These are phyloP conservation scores for Pachliopta kotzebuea DNA, from an alignment of 2,888 invertebrate genomes.

Conservation along the genomic window DNA sequence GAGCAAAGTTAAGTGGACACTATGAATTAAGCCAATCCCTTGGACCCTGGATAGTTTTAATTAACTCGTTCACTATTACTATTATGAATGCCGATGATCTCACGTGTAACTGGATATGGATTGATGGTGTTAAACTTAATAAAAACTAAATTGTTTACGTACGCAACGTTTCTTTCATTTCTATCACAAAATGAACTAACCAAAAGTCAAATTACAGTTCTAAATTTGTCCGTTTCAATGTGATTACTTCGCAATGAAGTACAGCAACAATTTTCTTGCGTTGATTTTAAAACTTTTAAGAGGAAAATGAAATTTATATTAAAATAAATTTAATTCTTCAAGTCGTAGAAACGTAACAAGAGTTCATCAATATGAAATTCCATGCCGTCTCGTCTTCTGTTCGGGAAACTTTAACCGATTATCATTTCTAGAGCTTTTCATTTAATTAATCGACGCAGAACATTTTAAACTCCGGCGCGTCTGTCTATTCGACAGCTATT, in stretches of 20 bases:
- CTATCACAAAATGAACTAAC: no score
- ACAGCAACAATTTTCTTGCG: neutral
- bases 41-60: conserved; percentile 8
- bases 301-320: conserved; percentile 4
- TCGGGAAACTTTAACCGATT: conserved; percentile 25
- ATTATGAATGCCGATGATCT: neutral
- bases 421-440: conserved; percentile 47
- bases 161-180: no score
- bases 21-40: conserved; percentile 10
- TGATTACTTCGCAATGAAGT: neutral
- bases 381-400: conserved; percentile 37
- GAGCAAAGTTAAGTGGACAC: conserved; percentile 17
- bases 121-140: no score
- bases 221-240: no score
- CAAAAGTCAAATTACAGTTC: no score
- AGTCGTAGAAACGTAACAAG: conserved; percentile 43
- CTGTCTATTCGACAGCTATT: conserved; percentile 38
- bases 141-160: no score
- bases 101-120: neutral
- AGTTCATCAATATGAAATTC: conserved; percentile 53
- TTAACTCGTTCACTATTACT: conserved; percentile 9
- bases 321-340: conserved; percentile 40
- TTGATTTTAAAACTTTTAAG: neutral
- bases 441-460: conserved; percentile 55
- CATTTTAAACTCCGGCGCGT: conserved; percentile 53